Base-by-base conservation (phyloP, 1,140 invertebrate species). In the Hycleus phaleratus region DNA sequence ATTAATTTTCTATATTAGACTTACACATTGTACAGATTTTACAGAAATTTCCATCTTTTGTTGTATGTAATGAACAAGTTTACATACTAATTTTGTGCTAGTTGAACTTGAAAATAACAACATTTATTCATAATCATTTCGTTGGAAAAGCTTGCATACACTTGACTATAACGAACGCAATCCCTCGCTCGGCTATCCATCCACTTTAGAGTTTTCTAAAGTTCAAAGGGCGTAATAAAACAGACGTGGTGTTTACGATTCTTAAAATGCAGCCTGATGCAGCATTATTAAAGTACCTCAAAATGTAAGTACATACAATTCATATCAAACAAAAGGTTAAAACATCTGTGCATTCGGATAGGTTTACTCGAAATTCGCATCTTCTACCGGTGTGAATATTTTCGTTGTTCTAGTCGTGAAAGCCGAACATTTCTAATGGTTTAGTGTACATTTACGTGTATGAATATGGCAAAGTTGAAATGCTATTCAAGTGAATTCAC, bases 391-490 rank as follows among this genome's bases (percentile, higher is more conserved):
- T 45, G 42, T 45, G 42, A 45, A 26, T 46, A 53, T 32, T 12
- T 45, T 46, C 42, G 24, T 53, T 25, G 18, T 18, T 45, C 46
- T 32, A n/a, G 43, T 42, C 38, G 25, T 11, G 26, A 53, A 46
- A 46, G 43, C 51, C 24, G 44, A 53, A 53, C 38, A 46, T 45
- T 18, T 18, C 18, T 18, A 18, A 45, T 45, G 40, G 38, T 45
- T 53, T 46, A 42, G 45, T 44, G 38, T 53, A 42, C 50, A 52
- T 26, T 44, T 52, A 26, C 46, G 44, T 38, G 26, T 45, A 53
- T 42, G 46, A 53, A 53, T 53, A 53, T 53, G 51, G 26, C 42
- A 32, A 53, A 53, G 51, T 53, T 53, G 43, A 18, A 45, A 45
- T 46, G 25, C n/a, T 44, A 53, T 45, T 53, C 46, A 53, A 26